Evolutionary conservation across 2,113 vertebrate species (phyloP).

Genomic region (Genyomyrus donnyi): DNA sequence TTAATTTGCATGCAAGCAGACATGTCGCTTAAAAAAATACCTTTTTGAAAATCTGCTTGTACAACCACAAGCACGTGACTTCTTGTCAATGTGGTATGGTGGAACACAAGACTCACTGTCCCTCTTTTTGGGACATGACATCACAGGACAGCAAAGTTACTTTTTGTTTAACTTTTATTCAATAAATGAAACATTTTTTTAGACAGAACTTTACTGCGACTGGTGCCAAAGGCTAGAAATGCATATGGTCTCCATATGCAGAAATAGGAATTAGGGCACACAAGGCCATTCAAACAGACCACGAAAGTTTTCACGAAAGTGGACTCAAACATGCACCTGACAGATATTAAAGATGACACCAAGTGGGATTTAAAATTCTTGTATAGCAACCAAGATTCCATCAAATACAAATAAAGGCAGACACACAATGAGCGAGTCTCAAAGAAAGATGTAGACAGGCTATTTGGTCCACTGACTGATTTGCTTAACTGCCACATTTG

Average conservation of each 20-base stretch:
- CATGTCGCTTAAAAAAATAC: slow-evolving; percentile 19
- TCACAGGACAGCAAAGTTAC: not conserved
- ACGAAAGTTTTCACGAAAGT: not conserved
- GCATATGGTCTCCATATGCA: not conserved
- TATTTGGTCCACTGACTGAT: not conserved
- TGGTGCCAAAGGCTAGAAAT: not conserved
- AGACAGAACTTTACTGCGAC: not conserved
- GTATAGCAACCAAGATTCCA: not conserved
- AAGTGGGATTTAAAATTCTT: not conserved
- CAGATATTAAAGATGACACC: not conserved
- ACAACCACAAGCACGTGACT: not conserved
- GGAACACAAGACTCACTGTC: not conserved
- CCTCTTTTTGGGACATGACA: slow-evolving; percentile 1
- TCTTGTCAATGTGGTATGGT: not conserved
- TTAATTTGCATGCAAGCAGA: slow-evolving; percentile 14
- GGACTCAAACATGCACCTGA: not conserved
- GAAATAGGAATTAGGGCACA: not conserved
- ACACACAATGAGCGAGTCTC: not conserved
- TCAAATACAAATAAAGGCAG: not conserved
- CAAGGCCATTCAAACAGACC: not conserved
- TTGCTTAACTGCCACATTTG: not conserved
- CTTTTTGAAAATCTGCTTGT: slow-evolving; percentile 14
- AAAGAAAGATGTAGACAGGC: not conserved
- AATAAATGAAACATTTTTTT: not conserved
- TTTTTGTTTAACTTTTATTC: not conserved